Evolutionary conservation across 2,888 invertebrate species (phyloP).

Genomic region (Drosophila tanythrix): DNA sequence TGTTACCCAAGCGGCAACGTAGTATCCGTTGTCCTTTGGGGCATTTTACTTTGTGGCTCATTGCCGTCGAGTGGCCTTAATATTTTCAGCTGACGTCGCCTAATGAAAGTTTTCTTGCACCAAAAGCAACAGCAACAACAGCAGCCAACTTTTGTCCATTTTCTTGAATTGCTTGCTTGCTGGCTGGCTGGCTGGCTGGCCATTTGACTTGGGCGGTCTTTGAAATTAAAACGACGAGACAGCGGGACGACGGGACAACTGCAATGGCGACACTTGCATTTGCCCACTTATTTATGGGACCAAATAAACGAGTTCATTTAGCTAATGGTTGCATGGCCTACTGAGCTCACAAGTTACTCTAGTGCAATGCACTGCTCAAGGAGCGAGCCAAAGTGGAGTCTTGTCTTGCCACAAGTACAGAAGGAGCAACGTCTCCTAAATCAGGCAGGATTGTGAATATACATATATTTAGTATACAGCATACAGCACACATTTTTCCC

Average conservation of each 20-base stretch:
- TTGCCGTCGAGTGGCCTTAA: conserved; percentile 64
- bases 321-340: conserved; percentile 76
- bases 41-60: conserved; percentile 26
- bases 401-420: conserved; percentile 30
- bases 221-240: conserved; percentile 49
- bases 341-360: conserved; percentile 59
- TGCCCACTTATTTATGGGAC: conserved; percentile 72
- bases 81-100: conserved; percentile 74
- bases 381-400: conserved; percentile 18
- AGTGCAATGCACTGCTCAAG: conserved; percentile 37
- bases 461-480: conserved; percentile 18
- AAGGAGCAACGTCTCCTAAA: conserved; percentile 45
- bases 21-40: conserved; percentile 8
- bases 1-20: conserved; percentile 28
- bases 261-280: conserved; percentile 65
- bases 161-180: conserved; percentile 61
- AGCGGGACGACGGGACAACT: conserved; percentile 5
- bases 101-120: conserved; percentile 61
- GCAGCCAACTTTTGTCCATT: conserved; percentile 34
- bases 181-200: not conserved
- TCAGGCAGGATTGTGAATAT: conserved; percentile 25
- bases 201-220: conserved; percentile 47
- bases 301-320: conserved; percentile 79
- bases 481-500: conserved; percentile 35
- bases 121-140: not conserved